Evolutionary conservation across 30 jellyfish, hydroid and myxozoan species (phyloP), one percentile per base, ranked within the genome.

Genomic region (Hydractinia echinata): DNA sequence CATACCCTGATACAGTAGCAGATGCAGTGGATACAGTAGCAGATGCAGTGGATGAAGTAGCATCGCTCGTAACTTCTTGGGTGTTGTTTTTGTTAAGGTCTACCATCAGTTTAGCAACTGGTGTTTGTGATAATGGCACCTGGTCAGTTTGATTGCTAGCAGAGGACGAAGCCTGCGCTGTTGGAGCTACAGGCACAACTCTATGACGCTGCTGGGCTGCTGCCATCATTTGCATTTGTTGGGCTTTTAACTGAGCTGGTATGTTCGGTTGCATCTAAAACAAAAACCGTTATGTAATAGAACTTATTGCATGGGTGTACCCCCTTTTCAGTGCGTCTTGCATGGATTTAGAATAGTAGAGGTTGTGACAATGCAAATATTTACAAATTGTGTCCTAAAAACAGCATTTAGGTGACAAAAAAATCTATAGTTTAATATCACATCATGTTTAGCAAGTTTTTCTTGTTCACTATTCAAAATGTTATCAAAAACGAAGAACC

Each of bases 51-150:
- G 44, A 30, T 30, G 2, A 1, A 30, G 56, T 19, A 16, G 80
- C 61, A 52, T 66, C 79, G 51, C 13, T 79, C 82, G 19, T 66
- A 48, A 21, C 76, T 48, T 21, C 49, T 58, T 9, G 81, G 5
- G 81, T 15, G 4, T 15, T 49, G 81, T 14, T 9, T 55, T 60
- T 81, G 55, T 50, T 3, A 55, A 7, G 44, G 81, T 7, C 14
- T 10, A 67, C 11, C 78, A 67, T 10, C 51, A 67, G 78, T 13
- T 16, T 16, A 16, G 78, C 78, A 1, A 15, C 51, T 67, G 51
- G 20, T 20, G 81, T 54, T 9, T 30, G 81, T 30, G 8, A 58
- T 50, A 8, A 20, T 71, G 9, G 81, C 13, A 19, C 61, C 55
- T 51, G 74, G 18, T 64, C 39, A 13, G 19, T 64, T 13, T 30